Evolutionary conservation across 2,797 vertebrate species (phyloP), one percentile per base, ranked within the genome.

Genomic region (Thunnus albacares): DNA sequence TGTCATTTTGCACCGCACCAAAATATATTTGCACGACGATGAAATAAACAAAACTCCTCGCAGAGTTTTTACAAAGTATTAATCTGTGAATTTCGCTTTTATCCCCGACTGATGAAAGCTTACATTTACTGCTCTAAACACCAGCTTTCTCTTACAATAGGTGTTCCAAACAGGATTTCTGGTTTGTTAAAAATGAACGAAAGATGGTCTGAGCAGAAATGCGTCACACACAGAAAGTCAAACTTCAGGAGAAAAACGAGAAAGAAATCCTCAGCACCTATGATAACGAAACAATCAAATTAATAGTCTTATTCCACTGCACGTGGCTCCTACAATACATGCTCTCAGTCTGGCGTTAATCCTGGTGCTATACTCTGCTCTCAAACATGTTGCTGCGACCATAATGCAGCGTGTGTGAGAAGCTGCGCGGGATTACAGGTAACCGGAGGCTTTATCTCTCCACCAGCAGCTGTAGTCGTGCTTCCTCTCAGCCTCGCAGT

Each of bases 391-490:
- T 35, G 62, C 35, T 30, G 56, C 26, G 64, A 53, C 69, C 49
- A 20, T 60, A 43, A 68, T 61, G 57, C 6, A 17, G 41, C 5
- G 38, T 47, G 59, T 77, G 74, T 77, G 69, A 86, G 81, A 57
- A 73, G 80, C 64, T 65, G 81, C 86, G 82, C 85, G 77, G 92
- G 90, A 91, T 92, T 91, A 89, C 83, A 91, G 87, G 87, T 89
- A 83, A 84, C 81, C 65, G 82, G 64, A 55, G 80, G 85, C 71
- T 85, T 93, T 90, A 92, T 93, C 85, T 80, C 75, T 82, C 81
- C 75, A 68, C 71, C 64, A 43, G 72, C 81, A 79, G 90, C 79
- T 85, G 89, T 38, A 84, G 86, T 75, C 61, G 33, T 55, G 77
- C 53, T 88, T 77, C 82, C 76, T 87, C 84, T 87, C 85, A 71